A percentile compares a stretch with the other conserved stretches of the same genome.
Conservation (phyloP, 2,888 invertebrate genomes). For the Neocrepidodera transversa region DNA sequence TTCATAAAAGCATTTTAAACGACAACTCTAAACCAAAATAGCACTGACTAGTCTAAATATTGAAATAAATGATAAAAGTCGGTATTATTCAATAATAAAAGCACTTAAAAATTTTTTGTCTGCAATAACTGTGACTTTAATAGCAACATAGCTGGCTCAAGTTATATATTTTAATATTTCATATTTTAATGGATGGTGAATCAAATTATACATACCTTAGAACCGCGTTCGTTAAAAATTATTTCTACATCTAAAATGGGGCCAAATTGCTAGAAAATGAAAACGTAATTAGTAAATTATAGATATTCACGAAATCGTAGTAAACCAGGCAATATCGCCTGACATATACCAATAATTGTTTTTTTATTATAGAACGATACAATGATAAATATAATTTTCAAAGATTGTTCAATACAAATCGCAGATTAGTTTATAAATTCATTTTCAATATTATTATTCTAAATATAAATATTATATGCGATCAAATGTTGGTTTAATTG, state of each 20-base stretch:
- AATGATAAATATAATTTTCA: no score
- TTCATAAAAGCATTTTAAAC: constrained; percentile 15
- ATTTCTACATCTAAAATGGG: constrained; percentile 99
- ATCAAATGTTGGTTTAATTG: no score
- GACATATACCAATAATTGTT: not conserved
- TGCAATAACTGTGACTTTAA: constrained; percentile 49
- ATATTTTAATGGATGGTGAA: constrained; percentile 28
- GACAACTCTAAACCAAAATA: constrained; percentile 30
- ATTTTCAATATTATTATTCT: no score
- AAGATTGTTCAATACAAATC: no score
- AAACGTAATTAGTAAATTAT: constrained; percentile 4
- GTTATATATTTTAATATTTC: constrained; percentile 40
- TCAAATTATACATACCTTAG: constrained; percentile 84
- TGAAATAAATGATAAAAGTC: constrained; percentile 17
- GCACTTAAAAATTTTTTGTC: constrained; percentile 26
- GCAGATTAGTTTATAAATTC: no score
- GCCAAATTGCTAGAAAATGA: constrained; percentile 89
- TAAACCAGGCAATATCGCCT: constrained; percentile 7
- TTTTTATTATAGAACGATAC: no score
- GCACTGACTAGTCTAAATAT: constrained; percentile 34
- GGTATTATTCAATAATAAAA: not conserved
- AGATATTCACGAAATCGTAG: not conserved
- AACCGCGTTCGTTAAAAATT: constrained; percentile 99
- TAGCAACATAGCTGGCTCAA: constrained; percentile 58
- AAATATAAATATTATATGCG: no score